Evolutionary conservation across 2,113 vertebrate genomes (phyloP), one percentile per base, ranked within the genome.

Genomic region (Cottus gobio): DNA sequence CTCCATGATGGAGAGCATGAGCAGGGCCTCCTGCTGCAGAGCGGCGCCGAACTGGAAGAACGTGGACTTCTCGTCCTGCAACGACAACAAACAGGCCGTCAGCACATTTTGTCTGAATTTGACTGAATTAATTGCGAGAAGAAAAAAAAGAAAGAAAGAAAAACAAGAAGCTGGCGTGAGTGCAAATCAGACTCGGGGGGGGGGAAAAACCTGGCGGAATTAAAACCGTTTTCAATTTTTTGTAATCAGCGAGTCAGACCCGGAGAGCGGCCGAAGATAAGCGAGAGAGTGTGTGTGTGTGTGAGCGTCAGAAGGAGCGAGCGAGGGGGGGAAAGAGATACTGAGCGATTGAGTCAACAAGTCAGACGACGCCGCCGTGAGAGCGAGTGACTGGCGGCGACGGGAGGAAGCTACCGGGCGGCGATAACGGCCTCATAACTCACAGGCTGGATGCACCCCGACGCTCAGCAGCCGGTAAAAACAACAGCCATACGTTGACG

Each of bases 1-100:
- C 91, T 99, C 97, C 98, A 99, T 99, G 90, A 99, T 98, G 84
- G 96, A 94, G 68, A 99, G 87, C 98, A 99, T 98, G 88, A 98
- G 95, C 0, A 96, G 96, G 75, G 97, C 97, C 90, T 99, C 97
- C 89, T 99, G 98, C 89, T 98, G 97, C 87, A 99, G 97, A 37
- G 98, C 98, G 0, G 98, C 98, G 24, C 98, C 98, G 65, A 99
- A 99, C 85, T 99, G 98, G 95, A 99, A 99, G 94, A 99, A 99
- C 0, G 97, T 97, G 52, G 98, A 99, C 87, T 96, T 96, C 57
- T 95, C 95, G 90, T 99, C 97, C 98, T 99, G 92, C 13, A 86
- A 71, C 3, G 26, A 84, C 70, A 91, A 84, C 70, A 91, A 52
- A 79, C 39, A 78, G 26, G 46, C 28, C 50, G 10, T 86, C 88